Percentiles rank a stretch among this genome's conserved stretches.
phyloP scores from a whole-genome alignment of 1,140 invertebrate genomes.

The Anastrepha ludens region DNA sequence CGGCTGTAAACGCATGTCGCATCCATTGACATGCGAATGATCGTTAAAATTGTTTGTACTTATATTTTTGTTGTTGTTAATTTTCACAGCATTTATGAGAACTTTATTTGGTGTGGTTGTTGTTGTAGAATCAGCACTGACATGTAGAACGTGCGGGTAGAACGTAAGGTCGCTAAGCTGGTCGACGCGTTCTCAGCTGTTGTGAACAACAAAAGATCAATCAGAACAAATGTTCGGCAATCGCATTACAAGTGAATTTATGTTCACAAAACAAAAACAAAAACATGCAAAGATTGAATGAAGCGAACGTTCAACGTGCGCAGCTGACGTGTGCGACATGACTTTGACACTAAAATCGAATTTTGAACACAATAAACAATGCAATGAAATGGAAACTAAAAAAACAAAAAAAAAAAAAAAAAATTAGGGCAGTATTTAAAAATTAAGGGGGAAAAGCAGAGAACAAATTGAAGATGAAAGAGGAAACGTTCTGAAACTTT shows the following conservation, averaged over 20 bases:
- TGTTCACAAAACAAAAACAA: background rate
- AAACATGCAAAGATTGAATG: background rate
- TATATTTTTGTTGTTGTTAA: background rate
- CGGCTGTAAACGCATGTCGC: background rate
- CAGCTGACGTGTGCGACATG: background rate
- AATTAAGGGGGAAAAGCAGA: background rate
- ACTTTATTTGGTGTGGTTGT: background rate
- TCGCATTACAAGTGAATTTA: background rate
- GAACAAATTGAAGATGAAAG: background rate
- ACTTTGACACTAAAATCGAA: background rate
- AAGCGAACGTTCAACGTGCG: background rate
- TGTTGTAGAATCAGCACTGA: background rate
- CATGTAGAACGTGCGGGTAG: background rate
- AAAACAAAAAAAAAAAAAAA: background rate
- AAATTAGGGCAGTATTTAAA: background rate
- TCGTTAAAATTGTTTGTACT: background rate
- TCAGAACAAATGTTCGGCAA: constrained; percentile 45
- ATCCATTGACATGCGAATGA: background rate
- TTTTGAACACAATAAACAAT: background rate
- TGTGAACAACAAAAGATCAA: constrained; percentile 28
- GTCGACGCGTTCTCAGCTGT: constrained; percentile 14
- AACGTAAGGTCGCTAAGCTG: background rate
- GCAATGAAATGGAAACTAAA: background rate
- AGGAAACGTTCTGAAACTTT: background rate
- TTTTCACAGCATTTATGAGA: background rate